These are phyloP conservation scores for Nephrotoma appendiculata DNA, from an alignment of 2,888 invertebrate genomes.

Conservation along the genomic window DNA sequence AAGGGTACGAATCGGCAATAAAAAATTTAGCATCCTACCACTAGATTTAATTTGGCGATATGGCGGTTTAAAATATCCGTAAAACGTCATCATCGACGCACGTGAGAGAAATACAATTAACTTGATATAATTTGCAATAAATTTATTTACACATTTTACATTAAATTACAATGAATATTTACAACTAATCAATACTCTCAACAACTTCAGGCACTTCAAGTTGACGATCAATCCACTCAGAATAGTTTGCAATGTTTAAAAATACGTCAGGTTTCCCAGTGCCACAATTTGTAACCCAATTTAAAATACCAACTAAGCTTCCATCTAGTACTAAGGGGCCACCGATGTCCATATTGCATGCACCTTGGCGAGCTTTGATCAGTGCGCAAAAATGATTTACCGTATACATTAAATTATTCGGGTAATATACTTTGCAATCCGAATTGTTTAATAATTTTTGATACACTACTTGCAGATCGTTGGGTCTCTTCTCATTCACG, in stretches of 20 bases:
- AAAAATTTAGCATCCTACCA: no score
- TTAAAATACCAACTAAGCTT: neutral
- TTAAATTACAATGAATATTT: no score
- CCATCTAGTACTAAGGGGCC: neutral
- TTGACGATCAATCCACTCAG: neutral
- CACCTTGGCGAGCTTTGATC: neutral
- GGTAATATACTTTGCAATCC: neutral
- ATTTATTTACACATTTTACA: no score
- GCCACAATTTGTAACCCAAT: neutral
- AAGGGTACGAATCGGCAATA: no score
- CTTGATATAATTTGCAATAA: no score
- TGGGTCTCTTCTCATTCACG: neutral
- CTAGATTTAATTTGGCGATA: no score
- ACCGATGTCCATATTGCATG: neutral
- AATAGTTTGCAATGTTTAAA: neutral
- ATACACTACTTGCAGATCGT: neutral
- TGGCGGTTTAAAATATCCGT: no score
- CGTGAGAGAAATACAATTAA: no score
- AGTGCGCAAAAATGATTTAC: neutral
- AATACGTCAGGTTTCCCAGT: neutral
- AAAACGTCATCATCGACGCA: no score
- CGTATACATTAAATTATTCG: neutral
- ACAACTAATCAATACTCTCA: neutral
- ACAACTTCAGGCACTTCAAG: neutral
- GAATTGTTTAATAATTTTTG: neutral